Evolutionary conservation across 2,888 invertebrate species (phyloP), one percentile per base, ranked within the genome.

Genomic region (Malthinus flaveolus): DNA sequence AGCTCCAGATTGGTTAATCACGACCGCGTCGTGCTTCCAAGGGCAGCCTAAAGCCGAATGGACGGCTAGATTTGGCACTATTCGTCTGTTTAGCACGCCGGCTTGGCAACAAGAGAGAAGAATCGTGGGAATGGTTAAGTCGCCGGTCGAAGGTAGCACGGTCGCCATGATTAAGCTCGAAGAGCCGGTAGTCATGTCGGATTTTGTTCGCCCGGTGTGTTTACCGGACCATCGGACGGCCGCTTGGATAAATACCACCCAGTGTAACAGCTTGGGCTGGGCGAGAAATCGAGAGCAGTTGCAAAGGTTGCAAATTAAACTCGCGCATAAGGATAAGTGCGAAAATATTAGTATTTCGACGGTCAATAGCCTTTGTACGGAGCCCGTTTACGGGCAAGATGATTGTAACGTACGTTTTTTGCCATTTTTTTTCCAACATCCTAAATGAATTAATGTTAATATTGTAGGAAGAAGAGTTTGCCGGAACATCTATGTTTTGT

Each of bases 21-120:
- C 94, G 23, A 91, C 94, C 0, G 89, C 91, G 7, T 90, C 92
- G 4, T 95, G 95, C 73, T 95, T 95, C 75, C 77, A 86, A 71
- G 89, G 93, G 1, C 93, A 93, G 80, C 89, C 91, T 12, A 89
- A 91, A 74, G 91, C 92, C 0, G 91, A 93, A 75, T 94, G 94
- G 94, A 85, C 87, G 23, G 93, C 91, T 0, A 83, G 89, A 66
- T 83, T 92, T 57, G 93, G 93, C 1, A 84, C 86, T 5, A 86
- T 91, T 0, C 84, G 94, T 44, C 82, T 92, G 37, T 86, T 89
- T 37, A 88, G 91, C 59, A 87, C 88, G 1, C 87, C 93, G 0
- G 94, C 95, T 0, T 93, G 93, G 93, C 91, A 92, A 67, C 93
- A 93, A 74, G 90, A 93, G 66, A 82, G 90, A 48, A 82, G 91